Percentiles rank a stretch among this genome's conserved stretches.
Evolutionary conservation across 2,113 vertebrate species (phyloP).

Genomic region (Melanerpes aurifrons): DNA sequence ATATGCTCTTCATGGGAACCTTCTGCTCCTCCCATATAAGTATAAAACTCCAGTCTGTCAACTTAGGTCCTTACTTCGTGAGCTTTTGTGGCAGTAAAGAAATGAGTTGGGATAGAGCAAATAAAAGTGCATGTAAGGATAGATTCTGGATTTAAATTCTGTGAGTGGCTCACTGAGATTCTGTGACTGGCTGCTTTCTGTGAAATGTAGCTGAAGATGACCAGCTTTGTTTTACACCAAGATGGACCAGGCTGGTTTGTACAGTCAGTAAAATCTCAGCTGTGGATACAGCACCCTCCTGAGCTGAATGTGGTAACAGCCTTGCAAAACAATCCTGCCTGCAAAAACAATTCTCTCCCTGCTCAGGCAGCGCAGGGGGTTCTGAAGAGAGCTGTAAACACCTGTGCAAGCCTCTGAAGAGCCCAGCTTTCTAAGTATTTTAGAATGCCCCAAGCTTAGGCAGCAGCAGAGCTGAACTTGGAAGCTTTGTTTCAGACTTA

Average conservation of each 20-base stretch:
- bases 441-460: neutral
- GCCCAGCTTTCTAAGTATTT: neutral
- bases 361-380: neutral
- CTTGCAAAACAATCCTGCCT: neutral
- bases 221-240: neutral
- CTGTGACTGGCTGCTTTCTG: neutral
- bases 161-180: neutral
- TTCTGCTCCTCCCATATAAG: neutral
- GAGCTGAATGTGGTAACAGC: neutral
- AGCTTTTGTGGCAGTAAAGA: neutral
- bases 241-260: neutral
- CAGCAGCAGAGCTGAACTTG: neutral
- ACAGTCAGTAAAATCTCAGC: neutral
- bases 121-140: neutral
- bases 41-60: neutral
- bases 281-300: neutral
- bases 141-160: neutral
- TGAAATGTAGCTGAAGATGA: neutral
- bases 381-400: neutral
- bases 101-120: neutral
- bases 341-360: neutral
- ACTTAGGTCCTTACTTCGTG: neutral
- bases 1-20: neutral
- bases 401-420: neutral
- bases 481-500: neutral